Evolutionary conservation across 1,140 invertebrate species (phyloP).

Genomic region (Heterodera schachtii): DNA sequence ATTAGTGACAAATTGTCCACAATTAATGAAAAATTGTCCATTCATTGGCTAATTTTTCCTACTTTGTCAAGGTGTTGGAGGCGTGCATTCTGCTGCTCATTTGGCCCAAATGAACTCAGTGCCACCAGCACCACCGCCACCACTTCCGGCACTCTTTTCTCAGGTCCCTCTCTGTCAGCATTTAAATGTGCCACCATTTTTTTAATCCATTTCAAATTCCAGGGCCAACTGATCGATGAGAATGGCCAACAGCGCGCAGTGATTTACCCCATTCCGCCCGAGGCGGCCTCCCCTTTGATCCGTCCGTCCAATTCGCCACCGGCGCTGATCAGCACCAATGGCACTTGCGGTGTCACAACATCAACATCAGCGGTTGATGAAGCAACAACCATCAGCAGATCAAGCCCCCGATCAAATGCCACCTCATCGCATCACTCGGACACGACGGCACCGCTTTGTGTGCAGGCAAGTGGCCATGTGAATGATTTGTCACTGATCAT

Average conservation of each 20-base stretch:
- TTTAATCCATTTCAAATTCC: constrained; percentile 29
- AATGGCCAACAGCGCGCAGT: constrained; percentile 42
- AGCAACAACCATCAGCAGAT: neutral
- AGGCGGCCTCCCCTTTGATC: constrained; percentile 5
- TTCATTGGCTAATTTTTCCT: too few species aligned
- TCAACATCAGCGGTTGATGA: neutral
- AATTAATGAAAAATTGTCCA: too few species aligned
- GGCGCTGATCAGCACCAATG: neutral
- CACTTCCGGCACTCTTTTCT: neutral
- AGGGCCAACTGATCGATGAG: constrained; percentile 45
- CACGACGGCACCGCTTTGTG: neutral
- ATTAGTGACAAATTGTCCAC: too few species aligned
- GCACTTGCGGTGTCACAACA: neutral
- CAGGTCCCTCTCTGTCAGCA: constrained; percentile 2
- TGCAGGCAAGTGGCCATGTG: constrained; percentile 5
- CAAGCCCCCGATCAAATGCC: constrained; percentile 30
- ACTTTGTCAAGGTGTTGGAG: too few species aligned
- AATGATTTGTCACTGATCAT: too few species aligned
- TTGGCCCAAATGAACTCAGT: too few species aligned
- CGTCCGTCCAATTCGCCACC: constrained; percentile 20
- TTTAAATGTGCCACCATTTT: neutral
- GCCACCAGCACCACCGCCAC: neutral
- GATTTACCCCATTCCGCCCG: constrained; percentile 48
- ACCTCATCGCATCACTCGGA: constrained; percentile 16
- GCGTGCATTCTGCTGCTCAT: too few species aligned